These are phyloP conservation scores for Babyrousa celebensis DNA, from an alignment of 2,797 vertebrate species.

Conservation along the genomic window DNA sequence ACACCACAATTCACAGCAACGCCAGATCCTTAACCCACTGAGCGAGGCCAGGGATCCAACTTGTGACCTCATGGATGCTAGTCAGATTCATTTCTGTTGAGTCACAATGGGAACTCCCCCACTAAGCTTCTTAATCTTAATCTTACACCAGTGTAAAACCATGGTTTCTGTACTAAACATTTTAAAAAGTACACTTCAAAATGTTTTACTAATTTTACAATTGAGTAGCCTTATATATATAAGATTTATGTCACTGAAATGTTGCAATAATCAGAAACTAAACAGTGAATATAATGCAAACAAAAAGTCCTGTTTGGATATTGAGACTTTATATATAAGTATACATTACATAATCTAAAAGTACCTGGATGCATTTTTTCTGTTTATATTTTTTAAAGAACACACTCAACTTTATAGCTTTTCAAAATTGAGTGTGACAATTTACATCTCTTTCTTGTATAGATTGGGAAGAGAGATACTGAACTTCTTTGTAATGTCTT, in stretches of 20 bases:
- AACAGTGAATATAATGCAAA: not conserved
- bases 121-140: not conserved
- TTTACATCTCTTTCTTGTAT: not conserved
- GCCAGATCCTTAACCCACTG: too few relatives aligned
- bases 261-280: not conserved
- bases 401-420: not conserved
- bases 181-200: not conserved
- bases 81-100: too few relatives aligned
- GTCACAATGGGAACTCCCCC: too few relatives aligned
- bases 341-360: not conserved
- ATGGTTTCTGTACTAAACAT: not conserved
- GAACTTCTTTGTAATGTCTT: not conserved
- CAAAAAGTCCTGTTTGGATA: not conserved
- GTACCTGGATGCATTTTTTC: not conserved
- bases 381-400: not conserved
- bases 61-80: too few relatives aligned
- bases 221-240: not conserved
- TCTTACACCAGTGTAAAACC: not conserved
- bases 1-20: too few relatives aligned
- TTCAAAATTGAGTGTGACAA: not conserved
- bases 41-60: too few relatives aligned
- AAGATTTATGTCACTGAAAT: not conserved
- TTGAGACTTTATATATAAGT: not conserved
- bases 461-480: not conserved
- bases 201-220: not conserved